Percentiles rank a stretch among this genome's conserved stretches.
These are phyloP conservation scores for Balaenoptera acutorostrata DNA, from an alignment of 2,113 vertebrate genomes.

Conservation along the genomic window DNA sequence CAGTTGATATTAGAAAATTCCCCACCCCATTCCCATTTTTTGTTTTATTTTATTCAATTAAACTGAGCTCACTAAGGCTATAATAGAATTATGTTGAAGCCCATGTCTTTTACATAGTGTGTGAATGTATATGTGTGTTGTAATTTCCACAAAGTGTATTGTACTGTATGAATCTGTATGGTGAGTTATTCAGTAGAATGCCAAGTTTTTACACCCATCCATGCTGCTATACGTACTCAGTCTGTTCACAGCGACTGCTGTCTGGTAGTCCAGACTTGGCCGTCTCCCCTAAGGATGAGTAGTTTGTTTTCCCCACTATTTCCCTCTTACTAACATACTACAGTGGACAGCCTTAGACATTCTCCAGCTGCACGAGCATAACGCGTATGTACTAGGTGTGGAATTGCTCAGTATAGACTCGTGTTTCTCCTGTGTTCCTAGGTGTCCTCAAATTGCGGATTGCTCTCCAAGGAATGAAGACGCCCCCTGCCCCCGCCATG, in stretches of 20 bases:
- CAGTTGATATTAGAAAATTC: background rate
- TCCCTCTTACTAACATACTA: background rate
- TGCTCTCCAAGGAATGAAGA: background rate
- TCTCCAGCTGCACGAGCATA: no score
- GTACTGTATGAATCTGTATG: fast-evolving
- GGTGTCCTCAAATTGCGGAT: background rate
- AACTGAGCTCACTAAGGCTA: background rate
- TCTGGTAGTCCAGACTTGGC: fast-evolving
- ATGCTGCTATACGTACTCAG: fast-evolving
- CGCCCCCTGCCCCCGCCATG: fast-evolving
- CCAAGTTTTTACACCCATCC: background rate
- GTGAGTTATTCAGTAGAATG: fast-evolving
- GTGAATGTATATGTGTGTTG: fast-evolving
- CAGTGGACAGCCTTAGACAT: background rate
- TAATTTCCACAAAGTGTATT: fast-evolving
- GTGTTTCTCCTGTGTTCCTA: background rate
- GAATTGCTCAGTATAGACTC: fast-evolving
- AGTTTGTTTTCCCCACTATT: fast-evolving
- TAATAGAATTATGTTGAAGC: background rate
- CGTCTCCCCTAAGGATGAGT: background rate
- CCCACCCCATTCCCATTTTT: background rate
- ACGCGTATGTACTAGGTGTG: fast-evolving
- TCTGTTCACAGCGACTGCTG: fast-evolving
- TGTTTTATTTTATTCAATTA: background rate
- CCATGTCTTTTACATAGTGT: background rate